A percentile compares a stretch with the other conserved stretches of the same genome.
Conservation (phyloP, 2,113 vertebrate species). For the Erythrolamprus reginae region DNA sequence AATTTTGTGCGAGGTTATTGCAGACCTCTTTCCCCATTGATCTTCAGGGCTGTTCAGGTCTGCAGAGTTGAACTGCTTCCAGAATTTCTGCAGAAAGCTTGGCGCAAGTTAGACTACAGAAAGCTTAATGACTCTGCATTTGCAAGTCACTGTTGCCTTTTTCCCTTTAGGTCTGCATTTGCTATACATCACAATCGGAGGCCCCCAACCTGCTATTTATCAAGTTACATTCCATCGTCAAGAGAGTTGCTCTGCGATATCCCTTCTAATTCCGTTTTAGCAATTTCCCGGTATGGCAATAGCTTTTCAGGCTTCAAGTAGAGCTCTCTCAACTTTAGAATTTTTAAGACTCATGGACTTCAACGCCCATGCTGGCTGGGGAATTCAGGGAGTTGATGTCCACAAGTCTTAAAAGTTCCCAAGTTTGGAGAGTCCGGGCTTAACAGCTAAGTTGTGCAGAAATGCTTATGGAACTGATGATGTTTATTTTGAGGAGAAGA, state of each 20-base stretch:
- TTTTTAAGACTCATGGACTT: not conserved
- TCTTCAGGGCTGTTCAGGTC: constrained; percentile 6
- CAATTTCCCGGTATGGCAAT: not conserved
- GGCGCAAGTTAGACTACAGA: not conserved
- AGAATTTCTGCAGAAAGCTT: not conserved
- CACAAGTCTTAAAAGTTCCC: not conserved
- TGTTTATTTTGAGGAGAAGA: not conserved
- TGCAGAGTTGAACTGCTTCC: constrained; percentile 13
- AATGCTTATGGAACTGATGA: not conserved
- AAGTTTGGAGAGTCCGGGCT: not conserved
- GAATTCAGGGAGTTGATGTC: too few species aligned
- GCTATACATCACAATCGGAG: not conserved
- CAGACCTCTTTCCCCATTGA: constrained; percentile 20
- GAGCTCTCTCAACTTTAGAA: not conserved
- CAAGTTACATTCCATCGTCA: not conserved
- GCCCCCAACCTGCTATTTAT: not conserved
- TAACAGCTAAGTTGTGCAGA: too few species aligned
- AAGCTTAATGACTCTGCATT: not conserved
- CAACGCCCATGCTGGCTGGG: not conserved
- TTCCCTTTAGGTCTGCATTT: not conserved
- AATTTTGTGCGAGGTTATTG: not conserved
- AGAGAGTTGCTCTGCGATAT: not conserved
- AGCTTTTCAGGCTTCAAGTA: not conserved
- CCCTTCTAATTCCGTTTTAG: not conserved
- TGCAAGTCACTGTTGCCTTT: not conserved